Percentiles rank a stretch among this genome's conserved stretches.
These are phyloP conservation scores for Hirtodrosophila trivittata DNA, from an alignment of 2,888 invertebrate genomes.

Conservation along the genomic window DNA sequence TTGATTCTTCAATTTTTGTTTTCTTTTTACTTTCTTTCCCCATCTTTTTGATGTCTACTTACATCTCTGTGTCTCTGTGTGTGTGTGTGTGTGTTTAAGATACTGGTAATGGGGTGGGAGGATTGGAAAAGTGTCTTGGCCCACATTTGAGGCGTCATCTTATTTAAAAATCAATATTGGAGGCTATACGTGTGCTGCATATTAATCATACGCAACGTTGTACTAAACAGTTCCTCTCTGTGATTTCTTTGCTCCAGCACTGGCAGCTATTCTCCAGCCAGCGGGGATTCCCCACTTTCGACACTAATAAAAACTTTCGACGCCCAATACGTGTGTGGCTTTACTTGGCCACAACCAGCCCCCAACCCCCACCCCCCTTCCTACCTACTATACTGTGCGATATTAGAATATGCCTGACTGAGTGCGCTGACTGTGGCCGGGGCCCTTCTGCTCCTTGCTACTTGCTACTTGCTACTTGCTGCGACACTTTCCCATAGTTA, in stretches of 20 bases:
- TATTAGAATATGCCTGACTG: conserved; percentile 63
- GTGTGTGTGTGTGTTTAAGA: not conserved
- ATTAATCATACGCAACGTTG: conserved; percentile 73
- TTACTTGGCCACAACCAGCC: conserved; percentile 18
- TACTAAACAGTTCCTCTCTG: conserved; percentile 49
- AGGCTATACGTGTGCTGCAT: conserved; percentile 66
- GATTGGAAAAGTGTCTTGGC: conserved; percentile 27
- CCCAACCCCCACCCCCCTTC: too few species aligned
- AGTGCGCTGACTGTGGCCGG: conserved; percentile 15
- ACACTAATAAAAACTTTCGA: conserved; percentile 74
- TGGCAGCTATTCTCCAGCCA: not conserved
- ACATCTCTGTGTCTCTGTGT: not conserved
- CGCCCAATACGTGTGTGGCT: conserved; percentile 69
- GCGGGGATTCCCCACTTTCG: conserved; percentile 41
- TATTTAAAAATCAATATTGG: conserved; percentile 78
- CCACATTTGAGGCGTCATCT: conserved; percentile 69
- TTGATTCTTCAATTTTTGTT: conserved; percentile 51
- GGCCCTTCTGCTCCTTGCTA: not conserved
- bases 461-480: not conserved
- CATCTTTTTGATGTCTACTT: conserved; percentile 12
- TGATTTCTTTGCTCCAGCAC: conserved; percentile 49
- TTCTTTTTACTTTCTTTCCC: not conserved
- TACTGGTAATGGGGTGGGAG: conserved; percentile 5
- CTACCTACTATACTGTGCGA: conserved; percentile 8
- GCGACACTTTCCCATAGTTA: conserved; percentile 70